Conservation (phyloP, 2,113 vertebrate genomes). For the Eudorcas thomsonii region DNA sequence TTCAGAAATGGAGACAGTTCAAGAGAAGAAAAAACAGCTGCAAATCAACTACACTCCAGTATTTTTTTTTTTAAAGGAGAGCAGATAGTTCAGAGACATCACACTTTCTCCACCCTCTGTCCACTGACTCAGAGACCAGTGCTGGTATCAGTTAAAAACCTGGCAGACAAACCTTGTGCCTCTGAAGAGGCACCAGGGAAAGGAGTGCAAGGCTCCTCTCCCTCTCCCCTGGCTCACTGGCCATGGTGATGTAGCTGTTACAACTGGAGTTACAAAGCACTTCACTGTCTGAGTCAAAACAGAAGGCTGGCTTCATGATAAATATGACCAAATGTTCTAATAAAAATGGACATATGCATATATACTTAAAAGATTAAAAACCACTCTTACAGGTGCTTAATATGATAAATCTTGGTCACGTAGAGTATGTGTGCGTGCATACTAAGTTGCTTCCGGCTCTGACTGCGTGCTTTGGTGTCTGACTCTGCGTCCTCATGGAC, state of each 20-base stretch:
- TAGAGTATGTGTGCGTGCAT: background rate
- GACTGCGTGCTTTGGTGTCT: background rate
- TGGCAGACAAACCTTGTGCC: background rate
- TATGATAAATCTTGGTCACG: background rate
- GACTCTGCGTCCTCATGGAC: background rate
- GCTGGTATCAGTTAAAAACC: background rate
- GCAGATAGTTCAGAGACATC: background rate
- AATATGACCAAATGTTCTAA: conserved; percentile 11
- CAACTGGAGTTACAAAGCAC: background rate
- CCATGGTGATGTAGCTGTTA: background rate
- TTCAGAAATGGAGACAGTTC: conserved; percentile 4
- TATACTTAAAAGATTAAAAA: background rate
- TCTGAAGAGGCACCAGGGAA: background rate
- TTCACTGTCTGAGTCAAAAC: conserved; percentile 20
- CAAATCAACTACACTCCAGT: background rate
- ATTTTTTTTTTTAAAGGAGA: background rate
- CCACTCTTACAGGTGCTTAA: background rate
- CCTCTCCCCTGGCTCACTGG: background rate
- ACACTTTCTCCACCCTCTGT: background rate
- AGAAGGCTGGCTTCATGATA: background rate
- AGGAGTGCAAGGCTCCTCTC: background rate
- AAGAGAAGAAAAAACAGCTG: background rate
- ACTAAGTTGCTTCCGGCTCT: background rate
- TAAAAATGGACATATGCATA: background rate
- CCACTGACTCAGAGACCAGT: background rate